These are phyloP conservation scores for Vanessa cardui DNA, from an alignment of 2,888 invertebrate species.

Conservation along the genomic window DNA sequence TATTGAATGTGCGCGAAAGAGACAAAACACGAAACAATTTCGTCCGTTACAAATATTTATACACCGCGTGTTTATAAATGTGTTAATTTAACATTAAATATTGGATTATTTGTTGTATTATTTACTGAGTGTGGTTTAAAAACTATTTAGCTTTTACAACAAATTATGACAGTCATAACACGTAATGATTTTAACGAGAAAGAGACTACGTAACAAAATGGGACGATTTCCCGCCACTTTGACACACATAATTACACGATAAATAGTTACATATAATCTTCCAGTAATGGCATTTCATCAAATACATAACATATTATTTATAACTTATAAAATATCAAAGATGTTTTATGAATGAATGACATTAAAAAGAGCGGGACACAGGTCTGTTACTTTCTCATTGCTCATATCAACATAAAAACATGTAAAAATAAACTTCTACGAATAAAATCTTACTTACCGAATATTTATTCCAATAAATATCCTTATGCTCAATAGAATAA, in stretches of 20 bases:
- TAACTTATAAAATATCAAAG: slow-evolving; percentile 24
- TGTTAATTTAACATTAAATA: slow-evolving; percentile 22
- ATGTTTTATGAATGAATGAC: slow-evolving; percentile 57
- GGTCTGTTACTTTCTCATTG: slow-evolving; percentile 74
- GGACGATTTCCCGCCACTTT: slow-evolving; percentile 69
- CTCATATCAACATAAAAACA: slow-evolving; percentile 45
- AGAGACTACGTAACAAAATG: slow-evolving; percentile 37
- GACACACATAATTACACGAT: slow-evolving; percentile 26
- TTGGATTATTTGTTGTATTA: neutral
- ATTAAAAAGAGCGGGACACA: slow-evolving; percentile 81
- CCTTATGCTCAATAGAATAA: slow-evolving; percentile 86
- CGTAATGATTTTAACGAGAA: slow-evolving; percentile 30
- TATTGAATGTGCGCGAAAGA: slow-evolving; percentile 50
- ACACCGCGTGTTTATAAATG: slow-evolving; percentile 35
- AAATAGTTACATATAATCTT: slow-evolving; percentile 5
- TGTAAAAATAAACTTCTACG: slow-evolving; percentile 41
- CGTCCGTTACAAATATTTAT: slow-evolving; percentile 49
- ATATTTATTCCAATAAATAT: slow-evolving; percentile 85
- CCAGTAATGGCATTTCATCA: slow-evolving; percentile 10
- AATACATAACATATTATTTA: neutral
- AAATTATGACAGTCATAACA: slow-evolving; percentile 20
- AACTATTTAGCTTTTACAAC: neutral
- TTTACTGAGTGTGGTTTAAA: neutral
- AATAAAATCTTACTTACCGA: slow-evolving; percentile 82
- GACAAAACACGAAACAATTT: slow-evolving; percentile 51